Percentiles rank a stretch among this genome's conserved stretches.
These are phyloP conservation scores for Trichoplax adhaerens DNA, from an alignment of 37 sponge, comb jelly and placozoan genomes.

Conservation along the genomic window DNA sequence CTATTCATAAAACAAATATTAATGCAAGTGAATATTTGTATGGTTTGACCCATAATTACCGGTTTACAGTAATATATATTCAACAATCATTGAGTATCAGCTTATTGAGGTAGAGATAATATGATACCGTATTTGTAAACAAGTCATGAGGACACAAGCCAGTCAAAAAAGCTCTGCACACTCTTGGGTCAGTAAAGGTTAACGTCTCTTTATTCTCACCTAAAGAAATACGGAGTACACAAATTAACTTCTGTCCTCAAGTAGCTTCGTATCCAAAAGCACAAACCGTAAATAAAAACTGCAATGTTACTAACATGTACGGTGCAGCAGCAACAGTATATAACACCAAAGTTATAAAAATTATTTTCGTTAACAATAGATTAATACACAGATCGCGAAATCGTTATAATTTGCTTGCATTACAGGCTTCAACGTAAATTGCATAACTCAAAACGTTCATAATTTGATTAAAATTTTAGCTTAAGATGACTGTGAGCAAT, in stretches of 20 bases:
- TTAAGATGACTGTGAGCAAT: no score
- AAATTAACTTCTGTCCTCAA: constrained; percentile 20
- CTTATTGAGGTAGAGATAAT: background rate
- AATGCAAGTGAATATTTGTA: constrained; percentile 5
- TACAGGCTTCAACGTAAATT: no score
- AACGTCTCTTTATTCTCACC: no score
- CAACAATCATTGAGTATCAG: background rate
- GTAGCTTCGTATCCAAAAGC: constrained; percentile 26
- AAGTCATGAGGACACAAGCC: constrained; percentile 86
- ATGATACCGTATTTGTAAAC: constrained; percentile 88
- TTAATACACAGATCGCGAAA: no score
- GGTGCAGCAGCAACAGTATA: background rate
- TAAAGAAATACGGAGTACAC: no score
- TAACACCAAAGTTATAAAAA: no score
- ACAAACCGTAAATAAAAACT: background rate
- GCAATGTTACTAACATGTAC: constrained; percentile 39
- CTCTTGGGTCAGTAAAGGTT: constrained; percentile 72
- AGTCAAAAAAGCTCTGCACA: constrained; percentile 77
- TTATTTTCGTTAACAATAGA: no score
- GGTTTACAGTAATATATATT: background rate
- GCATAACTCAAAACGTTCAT: no score
- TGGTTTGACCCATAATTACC: background rate
- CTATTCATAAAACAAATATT: constrained; percentile 19
- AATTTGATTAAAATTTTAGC: no score
- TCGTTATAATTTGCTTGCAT: no score